Evolutionary conservation across 2,888 invertebrate genomes (phyloP).

Genomic region (Choristoneura rosaceana): DNA sequence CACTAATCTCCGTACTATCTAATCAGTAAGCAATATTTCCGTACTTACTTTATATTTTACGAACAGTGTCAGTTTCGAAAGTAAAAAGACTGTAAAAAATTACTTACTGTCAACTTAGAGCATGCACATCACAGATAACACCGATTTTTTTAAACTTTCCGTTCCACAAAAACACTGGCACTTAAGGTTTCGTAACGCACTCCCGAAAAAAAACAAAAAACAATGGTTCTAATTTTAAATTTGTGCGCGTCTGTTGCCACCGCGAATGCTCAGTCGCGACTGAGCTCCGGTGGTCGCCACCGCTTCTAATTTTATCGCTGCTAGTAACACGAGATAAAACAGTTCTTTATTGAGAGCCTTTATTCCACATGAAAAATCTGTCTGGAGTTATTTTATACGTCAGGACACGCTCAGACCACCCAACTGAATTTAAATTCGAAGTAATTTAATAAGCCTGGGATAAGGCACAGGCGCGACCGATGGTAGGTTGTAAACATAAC

Average conservation of each 20-base stretch:
- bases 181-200: constrained; percentile 67
- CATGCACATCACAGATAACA: constrained; percentile 61
- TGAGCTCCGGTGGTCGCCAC: constrained; percentile 56
- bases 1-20: constrained; percentile 22
- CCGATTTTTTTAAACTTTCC: constrained; percentile 53
- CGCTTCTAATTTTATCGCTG: constrained; percentile 82
- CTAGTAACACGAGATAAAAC: constrained; percentile 84
- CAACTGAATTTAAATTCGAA: constrained; percentile 20
- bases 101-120: constrained; percentile 63
- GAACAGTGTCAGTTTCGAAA: constrained; percentile 20
- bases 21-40: constrained; percentile 17
- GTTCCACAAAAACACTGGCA: constrained; percentile 64
- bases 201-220: constrained; percentile 63
- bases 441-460: constrained; percentile 22
- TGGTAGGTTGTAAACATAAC: not conserved
- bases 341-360: constrained; percentile 77
- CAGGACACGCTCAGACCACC: constrained; percentile 35
- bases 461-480: not conserved
- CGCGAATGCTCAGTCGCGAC: constrained; percentile 58
- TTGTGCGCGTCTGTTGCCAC: constrained; percentile 51
- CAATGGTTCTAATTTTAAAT: constrained; percentile 54
- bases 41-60: constrained; percentile 11
- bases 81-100: constrained; percentile 12
- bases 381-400: constrained; percentile 59
- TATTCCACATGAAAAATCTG: constrained; percentile 50